Evolutionary conservation across 2,113 vertebrate species (phyloP).

Genomic region (Daboia siamensis): DNA sequence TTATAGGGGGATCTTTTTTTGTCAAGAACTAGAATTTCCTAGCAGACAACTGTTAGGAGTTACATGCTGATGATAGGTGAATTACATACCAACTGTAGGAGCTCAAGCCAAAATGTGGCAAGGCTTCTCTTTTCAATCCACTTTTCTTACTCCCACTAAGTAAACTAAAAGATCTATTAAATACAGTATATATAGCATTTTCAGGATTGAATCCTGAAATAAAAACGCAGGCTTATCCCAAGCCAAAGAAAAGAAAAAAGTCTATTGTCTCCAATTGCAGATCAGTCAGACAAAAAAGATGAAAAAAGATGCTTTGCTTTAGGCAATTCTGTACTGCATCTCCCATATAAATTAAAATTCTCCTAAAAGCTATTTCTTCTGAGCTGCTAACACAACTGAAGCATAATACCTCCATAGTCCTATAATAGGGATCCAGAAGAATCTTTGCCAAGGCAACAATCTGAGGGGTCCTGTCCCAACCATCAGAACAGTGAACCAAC

Average conservation of each 20-base stretch:
- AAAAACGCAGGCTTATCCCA: not conserved
- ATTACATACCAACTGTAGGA: not conserved
- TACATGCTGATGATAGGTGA: not conserved
- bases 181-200: not conserved
- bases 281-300: not conserved
- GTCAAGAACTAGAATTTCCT: not conserved
- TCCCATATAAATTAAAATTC: too few species aligned
- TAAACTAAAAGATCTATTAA: not conserved
- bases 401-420: slow-evolving; percentile 86
- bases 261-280: not conserved
- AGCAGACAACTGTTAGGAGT: not conserved
- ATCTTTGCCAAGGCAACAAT: slow-evolving; percentile 93
- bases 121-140: not conserved
- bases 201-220: not conserved
- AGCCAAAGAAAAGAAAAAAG: not conserved
- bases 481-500: slow-evolving; percentile 94
- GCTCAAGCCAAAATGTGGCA: not conserved
- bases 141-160: not conserved
- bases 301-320: not conserved
- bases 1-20: not conserved
- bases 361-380: not conserved
- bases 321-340: not conserved
- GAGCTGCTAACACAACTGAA: too few species aligned
- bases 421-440: slow-evolving; percentile 93
- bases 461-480: slow-evolving; percentile 97